A percentile compares a stretch with the other conserved stretches of the same genome.
Conservation (phyloP, 2,888 invertebrate genomes). For the Lacanobia wlatinum region DNA sequence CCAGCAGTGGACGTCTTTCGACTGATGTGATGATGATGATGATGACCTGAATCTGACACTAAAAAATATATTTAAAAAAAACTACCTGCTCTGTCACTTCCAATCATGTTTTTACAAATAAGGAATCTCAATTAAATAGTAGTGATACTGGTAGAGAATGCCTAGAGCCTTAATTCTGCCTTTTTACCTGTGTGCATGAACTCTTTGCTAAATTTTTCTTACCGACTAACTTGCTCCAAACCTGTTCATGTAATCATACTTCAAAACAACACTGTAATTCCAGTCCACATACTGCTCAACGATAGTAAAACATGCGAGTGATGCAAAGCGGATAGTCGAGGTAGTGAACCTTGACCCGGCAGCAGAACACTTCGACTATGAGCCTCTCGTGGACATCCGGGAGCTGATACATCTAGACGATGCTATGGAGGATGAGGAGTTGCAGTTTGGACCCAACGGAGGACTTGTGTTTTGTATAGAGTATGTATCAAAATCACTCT, state of each 20-base stretch:
- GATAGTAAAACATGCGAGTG: conserved; percentile 96
- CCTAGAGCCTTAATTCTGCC: too few species aligned
- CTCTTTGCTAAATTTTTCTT: too few species aligned
- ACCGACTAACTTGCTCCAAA: neutral
- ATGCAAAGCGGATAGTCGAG: conserved; percentile 93
- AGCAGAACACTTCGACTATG: conserved; percentile 98
- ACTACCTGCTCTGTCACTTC: too few species aligned
- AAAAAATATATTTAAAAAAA: too few species aligned
- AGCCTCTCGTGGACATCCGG: conserved; percentile 95
- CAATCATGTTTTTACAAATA: too few species aligned
- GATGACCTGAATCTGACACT: too few species aligned
- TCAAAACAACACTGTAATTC: neutral
- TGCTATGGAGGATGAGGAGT: conserved; percentile 98
- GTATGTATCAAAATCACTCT: conserved; percentile 84
- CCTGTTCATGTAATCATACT: neutral
- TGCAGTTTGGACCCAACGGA: conserved; percentile 99
- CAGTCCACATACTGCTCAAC: conserved; percentile 98
- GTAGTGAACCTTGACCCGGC: conserved; percentile 99
- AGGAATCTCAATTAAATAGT: too few species aligned
- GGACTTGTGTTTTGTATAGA: conserved; percentile 98
- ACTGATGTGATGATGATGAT: too few species aligned
- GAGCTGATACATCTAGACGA: conserved; percentile 98
- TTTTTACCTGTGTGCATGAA: too few species aligned
- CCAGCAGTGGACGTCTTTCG: too few species aligned
- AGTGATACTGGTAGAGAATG: too few species aligned